Evolutionary conservation across 2,888 invertebrate species (phyloP), one percentile per base, ranked within the genome.

Genomic region (Acronicta alni): DNA sequence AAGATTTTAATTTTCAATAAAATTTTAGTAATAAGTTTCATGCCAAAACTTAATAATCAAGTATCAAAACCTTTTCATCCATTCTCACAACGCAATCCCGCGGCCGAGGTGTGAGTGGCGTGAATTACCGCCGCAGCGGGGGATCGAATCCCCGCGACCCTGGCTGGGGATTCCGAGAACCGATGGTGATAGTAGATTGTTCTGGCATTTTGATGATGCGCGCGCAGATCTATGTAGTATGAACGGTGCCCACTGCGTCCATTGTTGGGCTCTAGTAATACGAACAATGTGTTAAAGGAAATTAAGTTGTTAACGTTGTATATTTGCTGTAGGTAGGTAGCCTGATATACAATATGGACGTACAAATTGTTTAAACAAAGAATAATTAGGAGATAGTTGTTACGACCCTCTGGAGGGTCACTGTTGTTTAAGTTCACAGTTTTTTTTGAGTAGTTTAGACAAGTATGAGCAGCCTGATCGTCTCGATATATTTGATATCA

Each of bases 91-190:
- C 69, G 74, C 80, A 77, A 80, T 81, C 76, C 78, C 67, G 79
- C 80, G 77, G 79, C 46, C 48, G 86, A 93, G 90, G 92, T 93
- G 93, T 92, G 91, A 92, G 85, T 79, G 76, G 82, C 83, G 92
- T 90, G 92, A 91, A 91, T 92, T 91, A 92, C 90, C 84, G 85
- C 48, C 91, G 56, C 92, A 88, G 89, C 91, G 86, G 92, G 92
- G 86, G 76, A 38, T 67, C 79, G 69, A 68, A 67, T 66, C 82
- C 82, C 67, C 59, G 69, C 79, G 67, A 68, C 68, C 73, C 74
- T 58, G 60, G 60, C 68, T 16, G 67, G 62, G 64, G 65, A 61
- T 84, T 82, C 81, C 75, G 49, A 74, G 80, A 83, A 82, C 52
- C 70, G 76, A 76, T 67, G 76, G 79, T 64, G 78, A 80, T 85